Percentiles rank a stretch among this genome's conserved stretches.
These are phyloP conservation scores for Anodontia alba DNA, from an alignment of 2,888 invertebrate genomes.

Conservation along the genomic window DNA sequence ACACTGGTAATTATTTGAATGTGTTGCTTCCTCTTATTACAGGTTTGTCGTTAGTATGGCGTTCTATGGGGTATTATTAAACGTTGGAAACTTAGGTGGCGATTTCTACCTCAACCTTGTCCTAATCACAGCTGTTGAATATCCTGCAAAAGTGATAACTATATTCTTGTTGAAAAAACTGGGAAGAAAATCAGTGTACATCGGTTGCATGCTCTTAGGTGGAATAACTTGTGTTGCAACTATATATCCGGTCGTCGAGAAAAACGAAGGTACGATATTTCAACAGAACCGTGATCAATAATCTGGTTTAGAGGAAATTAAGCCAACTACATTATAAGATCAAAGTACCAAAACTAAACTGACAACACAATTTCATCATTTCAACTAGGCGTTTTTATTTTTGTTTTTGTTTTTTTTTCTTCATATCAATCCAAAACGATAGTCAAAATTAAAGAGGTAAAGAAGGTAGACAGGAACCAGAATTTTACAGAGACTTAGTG, in stretches of 20 bases:
- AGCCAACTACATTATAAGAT: neutral
- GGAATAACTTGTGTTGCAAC: slow-evolving; percentile 87
- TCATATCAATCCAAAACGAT: too few species aligned
- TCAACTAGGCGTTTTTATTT: too few species aligned
- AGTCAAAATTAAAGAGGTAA: too few species aligned
- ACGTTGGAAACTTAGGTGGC: slow-evolving; percentile 67
- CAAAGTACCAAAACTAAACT: too few species aligned
- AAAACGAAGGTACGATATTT: slow-evolving; percentile 49
- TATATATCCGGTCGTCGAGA: slow-evolving; percentile 83
- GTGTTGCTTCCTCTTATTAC: too few species aligned
- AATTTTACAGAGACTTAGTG: too few species aligned
- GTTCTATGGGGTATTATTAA: slow-evolving; percentile 69
- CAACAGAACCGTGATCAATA: too few species aligned
- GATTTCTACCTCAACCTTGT: slow-evolving; percentile 68
- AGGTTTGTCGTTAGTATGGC: slow-evolving; percentile 70
- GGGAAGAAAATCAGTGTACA: slow-evolving; percentile 62
- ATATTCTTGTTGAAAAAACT: slow-evolving; percentile 64
- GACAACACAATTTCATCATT: too few species aligned
- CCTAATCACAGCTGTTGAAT: slow-evolving; percentile 63
- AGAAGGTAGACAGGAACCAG: too few species aligned
- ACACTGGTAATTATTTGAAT: too few species aligned
- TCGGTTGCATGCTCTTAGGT: slow-evolving; percentile 58
- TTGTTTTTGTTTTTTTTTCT: too few species aligned
- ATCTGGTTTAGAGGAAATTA: neutral
- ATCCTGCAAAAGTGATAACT: slow-evolving; percentile 60